Percentiles rank a stretch among this genome's conserved stretches.
Conservation (phyloP, 1,140 invertebrate species). For the Aphelenchoides avenae region DNA sequence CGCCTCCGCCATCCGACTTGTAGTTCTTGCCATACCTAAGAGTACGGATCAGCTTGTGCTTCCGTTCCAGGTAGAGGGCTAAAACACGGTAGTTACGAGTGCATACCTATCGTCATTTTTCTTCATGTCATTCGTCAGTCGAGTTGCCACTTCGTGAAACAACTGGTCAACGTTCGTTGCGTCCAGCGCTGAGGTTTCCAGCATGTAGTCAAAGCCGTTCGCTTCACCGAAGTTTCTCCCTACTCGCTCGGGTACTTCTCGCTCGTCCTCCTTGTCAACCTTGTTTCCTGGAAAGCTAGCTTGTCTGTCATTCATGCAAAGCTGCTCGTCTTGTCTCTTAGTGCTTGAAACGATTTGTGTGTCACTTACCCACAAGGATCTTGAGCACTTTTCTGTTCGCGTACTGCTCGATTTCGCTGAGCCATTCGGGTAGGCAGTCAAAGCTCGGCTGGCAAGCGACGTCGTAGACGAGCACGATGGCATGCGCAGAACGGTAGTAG, state of each 20-base stretch:
- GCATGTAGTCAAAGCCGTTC: conserved; percentile 48
- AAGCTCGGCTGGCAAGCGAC: conserved; percentile 85
- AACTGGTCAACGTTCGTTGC: conserved; percentile 46
- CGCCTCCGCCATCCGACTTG: conserved; percentile 11
- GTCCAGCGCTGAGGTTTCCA: conserved; percentile 48
- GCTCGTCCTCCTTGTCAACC: conserved; percentile 48
- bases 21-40: conserved; percentile 33
- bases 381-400: conserved; percentile 47
- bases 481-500: conserved; percentile 67
- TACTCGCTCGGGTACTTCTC: conserved; percentile 46
- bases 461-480: conserved; percentile 74
- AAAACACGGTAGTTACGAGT: conserved; percentile 1
- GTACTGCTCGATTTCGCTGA: conserved; percentile 73
- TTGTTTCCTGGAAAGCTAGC: conserved; percentile 43
- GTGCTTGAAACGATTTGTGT: too few relatives aligned
- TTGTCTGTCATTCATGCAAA: not conserved
- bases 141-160: conserved; percentile 48
- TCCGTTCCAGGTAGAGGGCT: conserved; percentile 5
- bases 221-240: conserved; percentile 45
- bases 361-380: conserved; percentile 43
- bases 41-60: not conserved
- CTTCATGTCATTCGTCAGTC: conserved; percentile 49
- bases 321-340: too few relatives aligned
- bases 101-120: conserved; percentile 30
- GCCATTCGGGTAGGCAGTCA: conserved; percentile 81